Evolutionary conservation across 1,140 invertebrate genomes (phyloP).

Genomic region (Aplysia californica): DNA sequence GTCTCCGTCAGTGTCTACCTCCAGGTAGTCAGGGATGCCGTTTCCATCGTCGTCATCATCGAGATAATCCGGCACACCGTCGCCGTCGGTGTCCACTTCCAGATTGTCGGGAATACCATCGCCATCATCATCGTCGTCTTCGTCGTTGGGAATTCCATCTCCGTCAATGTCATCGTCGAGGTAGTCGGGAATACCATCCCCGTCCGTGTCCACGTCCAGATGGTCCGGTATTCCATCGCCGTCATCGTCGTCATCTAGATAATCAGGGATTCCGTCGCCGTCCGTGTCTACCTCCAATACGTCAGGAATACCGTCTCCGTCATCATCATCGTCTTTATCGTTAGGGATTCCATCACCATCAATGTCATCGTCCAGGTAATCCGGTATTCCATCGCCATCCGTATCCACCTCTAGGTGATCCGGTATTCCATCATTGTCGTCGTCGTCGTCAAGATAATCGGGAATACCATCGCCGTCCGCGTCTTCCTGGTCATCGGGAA

Average conservation of each 20-base stretch:
- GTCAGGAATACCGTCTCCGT: constrained; percentile 56
- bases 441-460: too few species aligned
- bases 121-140: constrained; percentile 50
- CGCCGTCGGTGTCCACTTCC: constrained; percentile 48
- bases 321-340: constrained; percentile 50
- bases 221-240: constrained; percentile 56
- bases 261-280: constrained; percentile 54
- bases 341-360: constrained; percentile 58
- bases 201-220: constrained; percentile 47
- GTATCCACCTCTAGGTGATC: constrained; percentile 51
- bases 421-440: constrained; percentile 59
- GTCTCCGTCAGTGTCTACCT: constrained; percentile 52
- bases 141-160: constrained; percentile 55
- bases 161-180: constrained; percentile 51
- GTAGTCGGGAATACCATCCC: constrained; percentile 55
- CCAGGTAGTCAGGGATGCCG: constrained; percentile 55
- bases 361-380: constrained; percentile 44
- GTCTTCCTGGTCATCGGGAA: constrained; percentile 42
- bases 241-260: constrained; percentile 49
- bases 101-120: constrained; percentile 49
- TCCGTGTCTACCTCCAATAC: constrained; percentile 43
- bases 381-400: constrained; percentile 52
- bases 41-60: constrained; percentile 55
- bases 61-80: constrained; percentile 45
- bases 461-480: constrained; percentile 54